Evolutionary conservation across 2,888 invertebrate species (phyloP).

Genomic region (Cenopis cana): DNA sequence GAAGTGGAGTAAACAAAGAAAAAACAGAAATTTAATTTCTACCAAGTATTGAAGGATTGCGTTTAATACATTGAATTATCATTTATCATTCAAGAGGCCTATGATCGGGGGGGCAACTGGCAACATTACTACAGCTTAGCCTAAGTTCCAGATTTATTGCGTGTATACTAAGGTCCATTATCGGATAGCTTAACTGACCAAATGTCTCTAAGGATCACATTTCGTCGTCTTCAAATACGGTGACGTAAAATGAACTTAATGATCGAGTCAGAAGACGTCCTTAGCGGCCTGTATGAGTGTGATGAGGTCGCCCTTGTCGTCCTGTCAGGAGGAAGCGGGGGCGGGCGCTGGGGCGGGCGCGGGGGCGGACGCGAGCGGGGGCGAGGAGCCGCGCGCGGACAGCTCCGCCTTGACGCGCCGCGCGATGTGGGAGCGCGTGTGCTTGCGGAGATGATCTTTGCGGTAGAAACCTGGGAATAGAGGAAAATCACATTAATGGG

Average conservation of each 20-base stretch:
- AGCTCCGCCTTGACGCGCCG: constrained; percentile 93
- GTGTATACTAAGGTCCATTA: too few relatives aligned
- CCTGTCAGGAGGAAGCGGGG: constrained; percentile 79
- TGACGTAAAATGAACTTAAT: not conserved
- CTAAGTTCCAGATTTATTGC: too few relatives aligned
- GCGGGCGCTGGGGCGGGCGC: constrained; percentile 56
- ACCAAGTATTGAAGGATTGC: too few relatives aligned
- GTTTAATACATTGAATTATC: too few relatives aligned
- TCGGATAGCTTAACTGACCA: too few relatives aligned
- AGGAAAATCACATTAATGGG: not conserved
- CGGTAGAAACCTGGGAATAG: constrained; percentile 89
- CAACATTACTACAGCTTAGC: too few relatives aligned
- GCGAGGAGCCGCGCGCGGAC: constrained; percentile 87
- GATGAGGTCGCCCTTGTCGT: constrained; percentile 74
- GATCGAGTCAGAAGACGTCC: constrained; percentile 57
- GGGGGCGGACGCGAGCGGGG: constrained; percentile 84
- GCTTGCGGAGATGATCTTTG: constrained; percentile 94
- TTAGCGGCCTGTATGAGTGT: constrained; percentile 75
- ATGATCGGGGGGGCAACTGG: too few relatives aligned
- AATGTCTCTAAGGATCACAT: too few relatives aligned
- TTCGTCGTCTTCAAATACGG: too few relatives aligned
- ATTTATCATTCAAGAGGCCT: too few relatives aligned
- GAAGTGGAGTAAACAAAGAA: too few relatives aligned
- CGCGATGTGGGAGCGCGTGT: constrained; percentile 93
- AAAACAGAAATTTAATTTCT: too few relatives aligned